Conservation (phyloP, 2,888 invertebrate species). For the Liposcelis brunnea region DNA sequence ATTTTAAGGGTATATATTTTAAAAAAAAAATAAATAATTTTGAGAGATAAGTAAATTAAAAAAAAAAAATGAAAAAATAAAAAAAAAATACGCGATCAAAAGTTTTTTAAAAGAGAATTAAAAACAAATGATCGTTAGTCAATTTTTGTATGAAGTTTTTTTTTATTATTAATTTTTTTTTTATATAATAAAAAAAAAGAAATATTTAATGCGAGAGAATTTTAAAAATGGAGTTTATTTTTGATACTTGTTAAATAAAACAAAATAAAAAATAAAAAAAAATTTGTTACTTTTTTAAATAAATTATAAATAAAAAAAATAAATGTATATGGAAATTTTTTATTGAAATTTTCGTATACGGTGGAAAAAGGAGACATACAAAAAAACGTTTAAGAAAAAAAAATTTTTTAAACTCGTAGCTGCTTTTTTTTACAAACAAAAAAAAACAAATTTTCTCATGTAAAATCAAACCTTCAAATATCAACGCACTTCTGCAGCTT, state of each 20-base stretch:
- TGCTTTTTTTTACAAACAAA: not conserved
- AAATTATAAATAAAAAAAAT: slow-evolving; percentile 17
- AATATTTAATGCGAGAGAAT: slow-evolving; percentile 8
- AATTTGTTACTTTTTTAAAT: slow-evolving; percentile 36
- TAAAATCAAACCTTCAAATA: not conserved
- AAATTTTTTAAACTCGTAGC: not conserved
- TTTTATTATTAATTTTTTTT: not conserved
- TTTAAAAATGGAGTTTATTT: slow-evolving; percentile 8
- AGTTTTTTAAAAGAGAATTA: slow-evolving; percentile 4
- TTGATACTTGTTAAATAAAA: slow-evolving; percentile 9
- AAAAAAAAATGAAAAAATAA: too few relatives aligned
- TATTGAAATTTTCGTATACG: slow-evolving; percentile 15
- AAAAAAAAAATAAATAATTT: too few relatives aligned
- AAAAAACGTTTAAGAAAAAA: slow-evolving; percentile 8
- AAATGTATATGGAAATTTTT: slow-evolving; percentile 11
- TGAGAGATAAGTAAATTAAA: too few relatives aligned
- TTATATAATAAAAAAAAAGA: not conserved
- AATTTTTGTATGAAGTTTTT: slow-evolving; percentile 9
- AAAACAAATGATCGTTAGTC: slow-evolving; percentile 5
- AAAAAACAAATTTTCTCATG: not conserved
- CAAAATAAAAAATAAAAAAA: slow-evolving; percentile 21
- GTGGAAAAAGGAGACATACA: slow-evolving; percentile 16
- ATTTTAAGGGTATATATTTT: not conserved
- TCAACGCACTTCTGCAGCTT: not conserved
- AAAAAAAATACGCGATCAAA: slow-evolving; percentile 7